Base-by-base conservation (phyloP, 1,140 invertebrate species). In the Papilio dardanus region DNA sequence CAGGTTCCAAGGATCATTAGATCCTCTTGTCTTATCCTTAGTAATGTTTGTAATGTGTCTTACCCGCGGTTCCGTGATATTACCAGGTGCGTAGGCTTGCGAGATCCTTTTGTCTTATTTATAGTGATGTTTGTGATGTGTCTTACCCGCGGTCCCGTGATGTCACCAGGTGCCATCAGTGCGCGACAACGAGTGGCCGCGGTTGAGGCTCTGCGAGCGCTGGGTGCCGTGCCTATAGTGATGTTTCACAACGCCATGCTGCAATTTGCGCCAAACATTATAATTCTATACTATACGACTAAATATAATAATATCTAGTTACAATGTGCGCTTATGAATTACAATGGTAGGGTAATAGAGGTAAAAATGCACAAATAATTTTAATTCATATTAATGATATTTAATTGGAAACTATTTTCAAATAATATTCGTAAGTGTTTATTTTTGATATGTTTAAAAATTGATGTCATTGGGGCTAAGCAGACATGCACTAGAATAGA, bases 121-220 rank as follows among this genome's bases (percentile, higher is more conserved):
- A 88, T 96, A 95, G 84, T 94, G 94, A 31, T 16, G 31, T 14
- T 74, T 19, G 42, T 37, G 65, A 42, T 75, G 33, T 79, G 19
- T 19, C 71, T 85, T 92, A 95, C 95, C 94, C 94, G 94, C 94
- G 94, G 94, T 94, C 92, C 95, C 95, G 95, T 95, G 95, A 94
- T 96, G 95, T 96, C 95, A 96, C 95, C 95, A 96, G 95, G 95
- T 96, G 86, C 95, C 94, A 93, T 95, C 95, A 85, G 95, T 93
- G 82, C 95, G 94, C 86, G 95, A 95, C 75, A 95, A 92, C 77
- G 94, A 95, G 82, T 95, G 95, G 82, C 95, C 95, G 84, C 95
- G 94, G 94, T 96, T 96, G 87, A 96, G 89, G 78, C 95, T 96
- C 93, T 96, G 95, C 74, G 95, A 96, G 71, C 93, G 91, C 84